Evolutionary conservation across 2,797 vertebrate genomes (phyloP).

Genomic region (Muraenolepis orangiensis): DNA sequence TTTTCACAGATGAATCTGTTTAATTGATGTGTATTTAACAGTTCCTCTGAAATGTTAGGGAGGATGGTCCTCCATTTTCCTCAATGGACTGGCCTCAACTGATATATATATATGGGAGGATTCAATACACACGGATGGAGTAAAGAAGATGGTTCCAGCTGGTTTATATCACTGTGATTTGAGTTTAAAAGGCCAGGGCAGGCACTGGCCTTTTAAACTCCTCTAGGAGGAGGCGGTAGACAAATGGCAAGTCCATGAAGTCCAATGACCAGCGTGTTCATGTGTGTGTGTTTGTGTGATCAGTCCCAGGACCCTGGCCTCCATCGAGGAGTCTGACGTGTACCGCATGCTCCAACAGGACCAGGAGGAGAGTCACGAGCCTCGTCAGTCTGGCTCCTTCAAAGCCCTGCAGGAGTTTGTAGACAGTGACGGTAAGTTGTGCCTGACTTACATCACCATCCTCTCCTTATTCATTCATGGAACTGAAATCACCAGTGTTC

Average conservation of each 20-base stretch:
- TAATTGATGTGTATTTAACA: no score
- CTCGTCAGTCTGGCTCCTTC: conserved; percentile 95
- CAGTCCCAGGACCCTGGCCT: conserved; percentile 77
- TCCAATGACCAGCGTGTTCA: neutral
- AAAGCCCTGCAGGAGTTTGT: conserved; percentile 92
- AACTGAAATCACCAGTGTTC: no score
- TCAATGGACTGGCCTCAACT: no score
- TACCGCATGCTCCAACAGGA: conserved; percentile 88
- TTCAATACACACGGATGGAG: no score
- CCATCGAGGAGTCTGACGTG: conserved; percentile 85
- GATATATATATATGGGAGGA: no score
- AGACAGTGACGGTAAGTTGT: conserved; percentile 81
- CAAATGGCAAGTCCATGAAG: neutral
- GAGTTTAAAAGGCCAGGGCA: no score
- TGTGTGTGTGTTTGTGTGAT: conserved; percentile 11
- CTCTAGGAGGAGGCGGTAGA: neutral
- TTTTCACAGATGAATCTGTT: no score
- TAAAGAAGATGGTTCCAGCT: no score
- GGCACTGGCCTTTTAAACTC: neutral
- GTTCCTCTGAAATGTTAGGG: no score
- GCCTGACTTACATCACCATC: neutral
- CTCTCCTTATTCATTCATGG: neutral
- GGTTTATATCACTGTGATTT: neutral
- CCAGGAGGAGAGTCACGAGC: conserved; percentile 77
- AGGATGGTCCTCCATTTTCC: no score